Evolutionary conservation across 2,888 invertebrate genomes (phyloP).

Genomic region (Ophonus ardosiacus): DNA sequence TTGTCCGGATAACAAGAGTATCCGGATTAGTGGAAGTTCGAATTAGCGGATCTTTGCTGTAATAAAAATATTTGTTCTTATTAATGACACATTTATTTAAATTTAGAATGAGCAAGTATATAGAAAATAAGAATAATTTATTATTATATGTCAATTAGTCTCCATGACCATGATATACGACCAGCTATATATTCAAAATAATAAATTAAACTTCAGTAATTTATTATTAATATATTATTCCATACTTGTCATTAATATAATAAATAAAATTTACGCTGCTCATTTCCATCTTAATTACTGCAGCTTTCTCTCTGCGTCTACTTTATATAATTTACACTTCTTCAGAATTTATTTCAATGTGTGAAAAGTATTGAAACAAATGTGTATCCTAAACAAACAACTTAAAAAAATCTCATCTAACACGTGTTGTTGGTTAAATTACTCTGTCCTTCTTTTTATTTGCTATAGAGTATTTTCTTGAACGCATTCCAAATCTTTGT

Average conservation of each 20-base stretch:
- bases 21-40: too few relatives aligned
- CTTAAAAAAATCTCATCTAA: slow-evolving; percentile 1
- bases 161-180: not conserved
- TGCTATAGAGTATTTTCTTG: slow-evolving; percentile 22
- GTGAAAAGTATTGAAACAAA: slow-evolving; percentile 15
- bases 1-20: too few relatives aligned
- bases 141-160: not conserved
- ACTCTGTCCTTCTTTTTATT: slow-evolving; percentile 5
- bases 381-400: slow-evolving; percentile 6
- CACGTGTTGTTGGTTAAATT: slow-evolving; percentile 1
- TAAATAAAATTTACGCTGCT: not conserved
- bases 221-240: not conserved
- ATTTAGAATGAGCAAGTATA: not conserved
- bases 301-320: not conserved
- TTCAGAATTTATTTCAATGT: not conserved
- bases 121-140: not conserved
- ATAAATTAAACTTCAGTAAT: not conserved
- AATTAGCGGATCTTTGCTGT: too few relatives aligned
- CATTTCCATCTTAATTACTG: not conserved
- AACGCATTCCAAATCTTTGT: slow-evolving; percentile 27
- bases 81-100: not conserved
- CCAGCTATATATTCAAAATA: not conserved
- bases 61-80: not conserved
- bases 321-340: not conserved
- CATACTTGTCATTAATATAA: not conserved